Conservation (phyloP, 2,113 vertebrate genomes). For the Zapus hudsonius region DNA sequence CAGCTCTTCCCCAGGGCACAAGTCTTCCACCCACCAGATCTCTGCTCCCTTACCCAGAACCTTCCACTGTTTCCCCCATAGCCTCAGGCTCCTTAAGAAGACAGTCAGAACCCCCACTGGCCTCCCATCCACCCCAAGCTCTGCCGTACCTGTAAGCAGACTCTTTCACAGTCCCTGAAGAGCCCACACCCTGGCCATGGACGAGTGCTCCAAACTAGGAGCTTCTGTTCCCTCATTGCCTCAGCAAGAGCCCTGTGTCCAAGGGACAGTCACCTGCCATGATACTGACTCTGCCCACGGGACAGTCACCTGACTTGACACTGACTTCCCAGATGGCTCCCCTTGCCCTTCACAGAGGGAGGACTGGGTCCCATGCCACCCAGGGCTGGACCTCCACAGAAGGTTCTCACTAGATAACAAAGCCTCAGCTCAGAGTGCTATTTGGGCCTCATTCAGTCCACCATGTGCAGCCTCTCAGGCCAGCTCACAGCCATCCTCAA, state of each 20-base stretch:
- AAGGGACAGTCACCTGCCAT: background rate
- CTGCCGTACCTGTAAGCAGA: background rate
- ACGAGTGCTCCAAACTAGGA: background rate
- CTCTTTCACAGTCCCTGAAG: background rate
- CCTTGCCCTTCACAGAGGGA: background rate
- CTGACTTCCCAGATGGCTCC: background rate
- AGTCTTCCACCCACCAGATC: background rate
- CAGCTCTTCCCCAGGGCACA: background rate
- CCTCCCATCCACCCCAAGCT: background rate
- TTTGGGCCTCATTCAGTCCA: background rate
- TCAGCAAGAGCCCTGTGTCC: background rate
- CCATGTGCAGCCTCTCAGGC: background rate
- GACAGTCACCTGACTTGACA: background rate
- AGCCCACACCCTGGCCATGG: no score
- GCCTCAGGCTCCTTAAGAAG: background rate
- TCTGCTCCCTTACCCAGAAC: background rate
- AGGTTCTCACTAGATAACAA: no score
- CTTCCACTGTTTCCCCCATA: background rate
- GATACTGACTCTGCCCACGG: background rate
- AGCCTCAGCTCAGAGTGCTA: background rate
- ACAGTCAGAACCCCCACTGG: background rate
- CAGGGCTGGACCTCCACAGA: background rate
- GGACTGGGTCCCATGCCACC: no score
- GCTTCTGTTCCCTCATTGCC: background rate
- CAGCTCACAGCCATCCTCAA: background rate